phyloP scores from a whole-genome alignment of 2,797 vertebrate genomes.

The Phrynocephalus guinanensis region DNA sequence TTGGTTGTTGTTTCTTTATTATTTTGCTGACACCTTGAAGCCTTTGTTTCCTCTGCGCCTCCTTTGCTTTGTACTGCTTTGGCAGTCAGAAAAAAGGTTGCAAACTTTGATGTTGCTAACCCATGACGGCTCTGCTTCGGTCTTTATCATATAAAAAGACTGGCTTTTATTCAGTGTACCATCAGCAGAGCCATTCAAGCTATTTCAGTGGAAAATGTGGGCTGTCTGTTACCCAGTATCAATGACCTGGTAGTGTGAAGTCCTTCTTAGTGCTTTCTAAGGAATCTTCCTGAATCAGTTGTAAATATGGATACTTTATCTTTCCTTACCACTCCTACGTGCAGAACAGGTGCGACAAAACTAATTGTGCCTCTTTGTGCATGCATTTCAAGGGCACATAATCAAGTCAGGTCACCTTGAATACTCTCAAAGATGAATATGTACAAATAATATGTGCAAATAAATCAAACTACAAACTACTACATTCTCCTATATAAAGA shows the following conservation, averaged over 20 bases:
- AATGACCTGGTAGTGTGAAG: not conserved
- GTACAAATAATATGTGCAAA: no score
- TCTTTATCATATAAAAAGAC: not conserved
- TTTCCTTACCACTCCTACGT: not conserved
- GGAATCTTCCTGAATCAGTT: not conserved
- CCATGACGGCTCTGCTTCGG: constrained; percentile 20
- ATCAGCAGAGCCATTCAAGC: constrained; percentile 5
- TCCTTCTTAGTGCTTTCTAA: not conserved
- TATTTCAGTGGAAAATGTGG: not conserved
- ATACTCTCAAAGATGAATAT: no score
- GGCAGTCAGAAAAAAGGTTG: constrained; percentile 23
- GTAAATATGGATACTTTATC: not conserved
- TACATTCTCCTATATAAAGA: no score
- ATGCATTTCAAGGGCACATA: no score
- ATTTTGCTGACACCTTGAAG: constrained; percentile 50
- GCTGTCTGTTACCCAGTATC: not conserved
- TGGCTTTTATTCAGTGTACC: not conserved
- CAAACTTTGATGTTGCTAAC: constrained; percentile 37
- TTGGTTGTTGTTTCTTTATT: constrained; percentile 39
- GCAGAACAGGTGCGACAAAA: no score
- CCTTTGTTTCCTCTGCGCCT: constrained; percentile 51
- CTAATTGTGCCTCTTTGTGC: no score
- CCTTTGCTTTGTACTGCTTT: constrained; percentile 34
- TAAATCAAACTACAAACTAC: no score
- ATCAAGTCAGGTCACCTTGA: no score